Evolutionary conservation across 2,797 vertebrate species (phyloP).

Genomic region (Poecilia velifera): DNA sequence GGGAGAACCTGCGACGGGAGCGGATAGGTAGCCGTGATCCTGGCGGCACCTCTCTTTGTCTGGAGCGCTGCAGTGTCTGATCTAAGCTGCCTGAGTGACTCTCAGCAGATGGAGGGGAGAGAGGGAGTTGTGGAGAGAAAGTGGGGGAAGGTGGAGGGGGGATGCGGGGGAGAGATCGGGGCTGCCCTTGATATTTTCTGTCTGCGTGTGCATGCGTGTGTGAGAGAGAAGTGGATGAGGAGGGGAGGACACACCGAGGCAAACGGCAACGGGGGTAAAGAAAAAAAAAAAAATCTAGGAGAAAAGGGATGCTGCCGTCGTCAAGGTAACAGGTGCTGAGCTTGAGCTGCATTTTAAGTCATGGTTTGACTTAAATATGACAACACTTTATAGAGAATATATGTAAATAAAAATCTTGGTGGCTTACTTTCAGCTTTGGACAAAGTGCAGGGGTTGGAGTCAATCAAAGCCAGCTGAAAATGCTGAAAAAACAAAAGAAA

Average conservation of each 20-base stretch:
- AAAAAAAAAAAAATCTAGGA: slow-evolving; percentile 10
- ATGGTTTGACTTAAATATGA: slow-evolving; percentile 23
- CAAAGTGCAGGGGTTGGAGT: slow-evolving; percentile 99
- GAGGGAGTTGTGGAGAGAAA: slow-evolving; percentile 17
- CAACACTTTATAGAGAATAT: background rate
- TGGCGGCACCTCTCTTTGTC: slow-evolving; percentile 78
- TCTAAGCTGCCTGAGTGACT: slow-evolving; percentile 80
- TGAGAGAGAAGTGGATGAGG: slow-evolving; percentile 37
- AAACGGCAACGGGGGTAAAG: slow-evolving; percentile 38
- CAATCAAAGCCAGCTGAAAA: slow-evolving; percentile 99
- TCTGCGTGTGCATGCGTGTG: background rate
- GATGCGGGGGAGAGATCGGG: slow-evolving; percentile 41
- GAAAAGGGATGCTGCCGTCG: slow-evolving; percentile 62
- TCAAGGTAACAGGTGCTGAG: slow-evolving; percentile 74
- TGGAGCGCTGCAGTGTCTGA: slow-evolving; percentile 79
- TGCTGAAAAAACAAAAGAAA: slow-evolving; percentile 81
- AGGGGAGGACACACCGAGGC: slow-evolving; percentile 44
- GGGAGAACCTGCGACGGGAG: slow-evolving; percentile 25
- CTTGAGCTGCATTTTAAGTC: slow-evolving; percentile 56
- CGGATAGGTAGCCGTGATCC: slow-evolving; percentile 66
- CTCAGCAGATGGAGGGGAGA: slow-evolving; percentile 72
- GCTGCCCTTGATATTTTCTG: slow-evolving; percentile 61
- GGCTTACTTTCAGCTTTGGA: slow-evolving; percentile 99
- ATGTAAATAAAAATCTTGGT: background rate
- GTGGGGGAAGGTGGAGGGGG: slow-evolving; percentile 22